Evolutionary conservation across 2,797 vertebrate species (phyloP).

Genomic region (Propithecus deckenii): DNA sequence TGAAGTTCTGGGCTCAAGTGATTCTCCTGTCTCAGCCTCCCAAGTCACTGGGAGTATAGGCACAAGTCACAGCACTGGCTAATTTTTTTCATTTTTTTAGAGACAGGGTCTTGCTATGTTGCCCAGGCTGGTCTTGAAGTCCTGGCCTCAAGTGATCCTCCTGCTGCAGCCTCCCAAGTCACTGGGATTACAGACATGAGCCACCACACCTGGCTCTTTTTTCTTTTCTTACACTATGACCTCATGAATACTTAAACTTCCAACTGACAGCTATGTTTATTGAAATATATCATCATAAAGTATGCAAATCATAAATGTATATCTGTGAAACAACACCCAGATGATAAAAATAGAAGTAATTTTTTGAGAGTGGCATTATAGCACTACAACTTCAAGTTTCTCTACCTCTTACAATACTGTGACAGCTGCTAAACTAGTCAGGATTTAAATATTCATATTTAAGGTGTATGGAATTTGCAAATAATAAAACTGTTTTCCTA

Average conservation of each 20-base stretch:
- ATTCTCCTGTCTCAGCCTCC: not conserved
- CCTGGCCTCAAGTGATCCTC: not conserved
- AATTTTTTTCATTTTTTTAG: too few relatives aligned
- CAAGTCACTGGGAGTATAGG: not conserved
- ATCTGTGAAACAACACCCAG: not conserved
- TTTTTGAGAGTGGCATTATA: not conserved
- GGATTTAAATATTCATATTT: conserved; percentile 40
- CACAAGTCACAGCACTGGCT: too few relatives aligned
- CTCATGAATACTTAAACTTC: not conserved
- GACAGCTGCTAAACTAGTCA: not conserved
- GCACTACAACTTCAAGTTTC: not conserved
- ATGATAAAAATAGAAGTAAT: not conserved
- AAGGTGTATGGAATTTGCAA: not conserved
- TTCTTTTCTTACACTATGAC: not conserved
- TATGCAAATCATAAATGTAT: not conserved
- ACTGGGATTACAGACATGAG: not conserved
- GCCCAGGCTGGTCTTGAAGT: too few relatives aligned
- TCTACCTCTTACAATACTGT: not conserved
- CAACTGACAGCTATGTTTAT: not conserved
- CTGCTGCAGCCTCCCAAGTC: not conserved
- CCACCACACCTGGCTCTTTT: not conserved
- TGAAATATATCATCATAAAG: not conserved
- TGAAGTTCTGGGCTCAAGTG: not conserved
- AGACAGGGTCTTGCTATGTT: too few relatives aligned
- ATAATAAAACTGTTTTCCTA: not conserved